Evolutionary conservation across 2,888 invertebrate genomes (phyloP), one percentile per base, ranked within the genome.

Genomic region (Lithophane ornitopus): DNA sequence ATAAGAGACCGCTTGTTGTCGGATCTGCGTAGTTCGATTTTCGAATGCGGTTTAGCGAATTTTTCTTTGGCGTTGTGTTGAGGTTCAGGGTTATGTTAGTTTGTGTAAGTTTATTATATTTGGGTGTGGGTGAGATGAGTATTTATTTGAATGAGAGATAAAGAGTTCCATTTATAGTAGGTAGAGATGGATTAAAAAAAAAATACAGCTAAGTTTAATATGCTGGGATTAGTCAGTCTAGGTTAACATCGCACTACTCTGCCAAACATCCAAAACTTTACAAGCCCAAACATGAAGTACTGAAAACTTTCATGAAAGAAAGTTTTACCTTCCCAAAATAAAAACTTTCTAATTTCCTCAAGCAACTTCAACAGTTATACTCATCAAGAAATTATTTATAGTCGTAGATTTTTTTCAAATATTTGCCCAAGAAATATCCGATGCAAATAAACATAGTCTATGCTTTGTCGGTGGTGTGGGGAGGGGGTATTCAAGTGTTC

Each of bases 1-100:
- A 96, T 95, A 96, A 96, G 95, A 95, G 96, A 95, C 95, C 95
- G 95, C 95, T 95, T 94, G 96, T 95, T 95, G 95, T 94, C 93
- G 93, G 94, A 92, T 92, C 96, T 93, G 93, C 93, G 94, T 93
- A 92, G 92, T 93, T 94, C 94, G 95, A 94, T 95, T 94, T 93
- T 91, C 92, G 92, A 93, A 93, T 94, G 92, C 91, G 92, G 90
- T 92, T 92, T 93, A 87, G 87, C 89, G 89, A 89, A 87, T 90
- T 89, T 88, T 86, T 86, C 76, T 70, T 79, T 78, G 70, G 49
- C 61, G 70, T 82, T 69, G 62, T 87, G 61, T 78, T 71, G 65
- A 67, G 28, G 78, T 63, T 77, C 34, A 26, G 63, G 72, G 71
- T 82, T 67, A 83, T 70, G 22, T 73, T 71, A 66, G 78, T 74